These are phyloP conservation scores for Chaenocephalus aceratus DNA, from an alignment of 2,113 vertebrate species.

Conservation along the genomic window DNA sequence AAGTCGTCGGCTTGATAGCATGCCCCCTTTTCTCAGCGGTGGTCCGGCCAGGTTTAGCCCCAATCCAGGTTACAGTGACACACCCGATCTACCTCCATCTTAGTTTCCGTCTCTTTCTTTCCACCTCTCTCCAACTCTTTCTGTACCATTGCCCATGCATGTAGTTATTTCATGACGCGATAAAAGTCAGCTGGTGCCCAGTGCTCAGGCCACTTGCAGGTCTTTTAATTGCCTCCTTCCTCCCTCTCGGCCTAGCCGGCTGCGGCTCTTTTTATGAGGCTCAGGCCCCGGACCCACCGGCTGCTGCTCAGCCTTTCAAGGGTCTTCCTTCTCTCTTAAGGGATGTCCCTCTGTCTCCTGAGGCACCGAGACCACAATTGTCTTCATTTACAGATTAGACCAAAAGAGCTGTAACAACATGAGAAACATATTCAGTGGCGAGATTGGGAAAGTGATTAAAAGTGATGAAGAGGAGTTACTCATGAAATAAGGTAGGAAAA, in stretches of 20 bases:
- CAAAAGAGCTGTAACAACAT: background rate
- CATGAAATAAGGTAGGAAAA: background rate
- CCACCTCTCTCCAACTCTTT: slow-evolving; percentile 12
- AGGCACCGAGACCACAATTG: slow-evolving; percentile 33
- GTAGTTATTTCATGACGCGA: slow-evolving; percentile 90
- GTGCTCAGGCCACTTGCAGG: slow-evolving; percentile 85
- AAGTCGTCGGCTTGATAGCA: slow-evolving; percentile 96
- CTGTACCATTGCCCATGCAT: slow-evolving; percentile 84
- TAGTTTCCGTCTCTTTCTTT: slow-evolving; percentile 63
- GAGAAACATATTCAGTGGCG: slow-evolving; percentile 4
- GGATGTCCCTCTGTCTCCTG: slow-evolving; percentile 43
- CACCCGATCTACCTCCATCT: slow-evolving; percentile 27
- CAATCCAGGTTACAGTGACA: slow-evolving; percentile 19
- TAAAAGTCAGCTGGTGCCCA: slow-evolving; percentile 91
- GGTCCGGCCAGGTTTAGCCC: slow-evolving; percentile 84
- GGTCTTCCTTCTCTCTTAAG: slow-evolving; percentile 64
- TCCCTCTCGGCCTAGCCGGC: slow-evolving; percentile 77
- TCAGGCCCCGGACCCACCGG: slow-evolving; percentile 71
- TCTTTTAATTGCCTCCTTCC: slow-evolving; percentile 94
- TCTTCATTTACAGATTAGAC: slow-evolving; percentile 39
- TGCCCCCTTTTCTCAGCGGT: slow-evolving; percentile 89
- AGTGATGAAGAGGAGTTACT: background rate
- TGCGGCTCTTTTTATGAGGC: slow-evolving; percentile 87
- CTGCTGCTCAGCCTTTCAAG: slow-evolving; percentile 63
- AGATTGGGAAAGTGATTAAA: slow-evolving; percentile 1